Percentiles rank a stretch among this genome's conserved stretches.
Evolutionary conservation across 1,140 invertebrate genomes (phyloP).

Genomic region (Meteorus sp.): DNA sequence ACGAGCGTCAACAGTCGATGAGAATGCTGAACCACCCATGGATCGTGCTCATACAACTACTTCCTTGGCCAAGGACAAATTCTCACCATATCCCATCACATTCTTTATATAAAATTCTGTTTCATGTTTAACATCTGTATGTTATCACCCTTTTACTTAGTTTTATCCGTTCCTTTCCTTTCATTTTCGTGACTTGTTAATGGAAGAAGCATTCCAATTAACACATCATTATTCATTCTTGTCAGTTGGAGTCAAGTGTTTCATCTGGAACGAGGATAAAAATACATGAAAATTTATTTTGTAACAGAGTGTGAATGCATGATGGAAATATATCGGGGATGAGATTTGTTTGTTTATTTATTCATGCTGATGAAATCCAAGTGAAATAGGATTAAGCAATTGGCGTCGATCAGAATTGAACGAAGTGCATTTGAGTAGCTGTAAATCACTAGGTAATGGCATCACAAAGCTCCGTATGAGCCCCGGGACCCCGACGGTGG

Average conservation of each 20-base stretch:
- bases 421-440: constrained; percentile 21
- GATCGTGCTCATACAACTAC: too few species aligned
- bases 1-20: constrained; percentile 26
- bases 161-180: constrained; percentile 7
- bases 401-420: constrained; percentile 18
- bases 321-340: too few species aligned
- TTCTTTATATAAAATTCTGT: too few species aligned
- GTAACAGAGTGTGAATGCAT: too few species aligned
- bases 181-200: too few species aligned
- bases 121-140: too few species aligned
- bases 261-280: too few species aligned
- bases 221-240: constrained; percentile 21
- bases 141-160: background rate
- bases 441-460: constrained; percentile 18
- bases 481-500: background rate
- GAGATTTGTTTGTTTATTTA: background rate
- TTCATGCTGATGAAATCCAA: background rate
- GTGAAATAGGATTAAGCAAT: constrained; percentile 26
- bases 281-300: too few species aligned
- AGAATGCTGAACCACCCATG: too few species aligned
- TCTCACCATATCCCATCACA: background rate
- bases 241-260: too few species aligned
- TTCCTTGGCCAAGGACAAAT: constrained; percentile 7
- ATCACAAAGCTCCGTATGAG: constrained; percentile 12
- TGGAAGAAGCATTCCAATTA: constrained; percentile 21